phyloP scores from a whole-genome alignment of 2,797 vertebrate species.

The Tragopan temminckii region DNA sequence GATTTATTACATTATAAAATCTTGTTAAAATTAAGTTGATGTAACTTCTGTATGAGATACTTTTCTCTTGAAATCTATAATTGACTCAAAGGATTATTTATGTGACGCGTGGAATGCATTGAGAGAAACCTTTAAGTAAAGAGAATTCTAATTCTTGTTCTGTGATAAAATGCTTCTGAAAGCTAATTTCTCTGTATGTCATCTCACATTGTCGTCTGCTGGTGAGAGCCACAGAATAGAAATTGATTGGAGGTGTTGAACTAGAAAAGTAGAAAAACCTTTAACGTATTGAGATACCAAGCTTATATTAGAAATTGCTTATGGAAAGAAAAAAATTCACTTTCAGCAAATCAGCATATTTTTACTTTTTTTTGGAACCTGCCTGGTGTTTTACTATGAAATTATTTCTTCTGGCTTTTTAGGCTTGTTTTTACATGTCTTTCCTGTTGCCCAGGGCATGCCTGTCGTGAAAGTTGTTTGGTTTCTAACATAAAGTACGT shows the following conservation, averaged over 20 bases:
- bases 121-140: background rate
- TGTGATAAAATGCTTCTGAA: background rate
- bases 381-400: background rate
- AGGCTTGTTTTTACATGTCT: background rate
- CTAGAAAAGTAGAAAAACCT: background rate
- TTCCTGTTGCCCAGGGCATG: background rate
- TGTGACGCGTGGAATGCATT: background rate
- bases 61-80: background rate
- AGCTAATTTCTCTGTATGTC: background rate
- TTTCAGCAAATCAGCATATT: background rate
- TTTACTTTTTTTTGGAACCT: background rate
- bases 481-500: background rate
- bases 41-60: background rate
- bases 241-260: background rate
- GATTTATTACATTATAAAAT: background rate
- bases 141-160: background rate
- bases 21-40: background rate
- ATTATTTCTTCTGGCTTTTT: background rate
- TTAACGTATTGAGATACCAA: background rate
- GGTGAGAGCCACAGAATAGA: background rate
- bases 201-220: background rate
- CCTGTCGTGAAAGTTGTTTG: background rate
- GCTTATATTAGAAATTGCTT: background rate
- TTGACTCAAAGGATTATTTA: background rate
- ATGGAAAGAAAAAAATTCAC: fast-evolving